Evolutionary conservation across 2,113 vertebrate species (phyloP).

Genomic region (Cottus gobio): DNA sequence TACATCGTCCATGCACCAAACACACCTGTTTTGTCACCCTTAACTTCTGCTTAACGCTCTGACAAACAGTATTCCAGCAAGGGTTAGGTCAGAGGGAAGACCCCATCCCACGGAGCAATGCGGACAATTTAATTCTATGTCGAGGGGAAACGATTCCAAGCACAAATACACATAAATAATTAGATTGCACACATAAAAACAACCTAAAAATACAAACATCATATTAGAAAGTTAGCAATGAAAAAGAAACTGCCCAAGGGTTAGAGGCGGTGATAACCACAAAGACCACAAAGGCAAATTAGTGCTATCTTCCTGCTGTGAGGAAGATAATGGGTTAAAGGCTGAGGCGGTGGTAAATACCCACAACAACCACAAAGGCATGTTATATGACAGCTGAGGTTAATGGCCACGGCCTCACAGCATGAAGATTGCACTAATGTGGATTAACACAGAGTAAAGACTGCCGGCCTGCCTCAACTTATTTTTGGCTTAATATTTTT

Average conservation of each 20-base stretch:
- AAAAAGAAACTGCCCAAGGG: background rate
- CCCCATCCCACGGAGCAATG: too few species aligned
- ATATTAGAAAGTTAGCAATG: background rate
- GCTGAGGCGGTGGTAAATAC: background rate
- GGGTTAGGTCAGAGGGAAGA: background rate
- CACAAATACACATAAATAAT: background rate
- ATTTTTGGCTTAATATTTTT: background rate
- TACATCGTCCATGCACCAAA: background rate
- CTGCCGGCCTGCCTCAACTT: background rate
- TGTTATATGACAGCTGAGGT: background rate
- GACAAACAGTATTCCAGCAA: background rate
- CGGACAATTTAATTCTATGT: background rate
- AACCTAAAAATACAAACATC: background rate
- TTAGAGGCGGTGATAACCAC: background rate
- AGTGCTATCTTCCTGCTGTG: too few species aligned
- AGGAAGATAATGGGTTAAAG: background rate
- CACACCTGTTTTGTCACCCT: background rate
- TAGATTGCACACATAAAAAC: background rate
- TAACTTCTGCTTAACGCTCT: background rate
- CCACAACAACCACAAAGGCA: background rate
- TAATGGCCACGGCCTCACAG: background rate
- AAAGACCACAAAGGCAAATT: background rate
- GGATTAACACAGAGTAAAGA: background rate
- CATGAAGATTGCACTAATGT: slow-evolving; percentile 3
- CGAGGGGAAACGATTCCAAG: background rate